phyloP scores from a whole-genome alignment of 2,113 vertebrate species.

The Abramis brama region DNA sequence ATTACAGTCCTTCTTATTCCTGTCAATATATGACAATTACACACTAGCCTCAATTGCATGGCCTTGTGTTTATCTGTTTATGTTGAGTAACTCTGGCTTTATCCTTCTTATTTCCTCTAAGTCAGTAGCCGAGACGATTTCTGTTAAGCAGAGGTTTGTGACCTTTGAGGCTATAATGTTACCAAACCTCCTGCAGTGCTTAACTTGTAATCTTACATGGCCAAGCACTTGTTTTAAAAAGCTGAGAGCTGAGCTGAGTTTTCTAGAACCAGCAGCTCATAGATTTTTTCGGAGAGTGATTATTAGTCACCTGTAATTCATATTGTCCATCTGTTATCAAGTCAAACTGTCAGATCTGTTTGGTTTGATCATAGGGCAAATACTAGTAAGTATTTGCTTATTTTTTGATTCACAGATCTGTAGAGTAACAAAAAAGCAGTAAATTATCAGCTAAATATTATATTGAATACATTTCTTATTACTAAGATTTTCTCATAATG shows the following conservation, averaged over 20 bases:
- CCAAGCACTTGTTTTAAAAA: conserved; percentile 48
- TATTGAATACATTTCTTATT: neutral
- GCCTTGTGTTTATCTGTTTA: too few relatives aligned
- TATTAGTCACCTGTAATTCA: neutral
- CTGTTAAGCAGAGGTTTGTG: too few relatives aligned
- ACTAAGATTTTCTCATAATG: neutral
- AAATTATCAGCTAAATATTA: neutral
- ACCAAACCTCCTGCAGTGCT: neutral
- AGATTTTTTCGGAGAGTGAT: neutral
- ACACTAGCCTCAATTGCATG: too few relatives aligned
- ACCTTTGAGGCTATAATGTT: neutral
- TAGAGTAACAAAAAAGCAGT: neutral
- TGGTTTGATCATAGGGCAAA: neutral
- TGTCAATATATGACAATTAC: too few relatives aligned
- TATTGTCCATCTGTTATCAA: neutral
- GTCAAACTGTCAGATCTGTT: neutral
- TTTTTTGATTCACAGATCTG: neutral
- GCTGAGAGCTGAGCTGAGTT: neutral
- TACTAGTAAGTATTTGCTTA: neutral
- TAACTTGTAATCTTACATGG: conserved; percentile 62
- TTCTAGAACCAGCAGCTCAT: neutral
- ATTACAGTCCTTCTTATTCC: too few relatives aligned
- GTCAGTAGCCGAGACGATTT: too few relatives aligned
- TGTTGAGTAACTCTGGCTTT: neutral
- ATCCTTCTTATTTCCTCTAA: neutral